These are phyloP conservation scores for Medauroidea extradentata DNA, from an alignment of 1,140 invertebrate species.

Conservation along the genomic window DNA sequence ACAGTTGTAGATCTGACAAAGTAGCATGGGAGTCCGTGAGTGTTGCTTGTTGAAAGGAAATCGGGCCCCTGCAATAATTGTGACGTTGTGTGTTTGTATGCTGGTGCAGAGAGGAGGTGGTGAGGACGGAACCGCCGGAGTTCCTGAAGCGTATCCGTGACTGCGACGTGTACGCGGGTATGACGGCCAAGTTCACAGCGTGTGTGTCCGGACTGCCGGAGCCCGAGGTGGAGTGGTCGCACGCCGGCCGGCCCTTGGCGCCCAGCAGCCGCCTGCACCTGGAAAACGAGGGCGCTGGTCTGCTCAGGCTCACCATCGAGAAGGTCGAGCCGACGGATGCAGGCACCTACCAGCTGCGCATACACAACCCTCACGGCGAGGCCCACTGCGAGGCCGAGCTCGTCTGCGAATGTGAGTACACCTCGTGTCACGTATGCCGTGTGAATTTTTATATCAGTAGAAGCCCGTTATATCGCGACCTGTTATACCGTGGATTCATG, in stretches of 20 bases:
- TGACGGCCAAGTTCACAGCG: slow-evolving; percentile 87
- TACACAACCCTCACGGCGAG: slow-evolving; percentile 78
- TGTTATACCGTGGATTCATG: no score
- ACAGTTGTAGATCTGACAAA: no score
- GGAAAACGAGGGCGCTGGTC: slow-evolving; percentile 73
- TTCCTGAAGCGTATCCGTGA: slow-evolving; percentile 88
- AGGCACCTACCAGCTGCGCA: slow-evolving; percentile 75
- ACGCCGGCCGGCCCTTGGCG: slow-evolving; percentile 71
- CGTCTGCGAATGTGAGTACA: slow-evolving; percentile 73
- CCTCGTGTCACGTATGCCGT: no score
- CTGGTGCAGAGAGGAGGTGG: slow-evolving; percentile 56
- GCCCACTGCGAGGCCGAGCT: slow-evolving; percentile 76
- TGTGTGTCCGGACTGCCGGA: slow-evolving; percentile 80
- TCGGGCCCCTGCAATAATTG: no score
- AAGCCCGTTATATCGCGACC: no score
- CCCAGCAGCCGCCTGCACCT: slow-evolving; percentile 75
- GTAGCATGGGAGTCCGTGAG: no score
- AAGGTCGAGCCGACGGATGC: slow-evolving; percentile 69
- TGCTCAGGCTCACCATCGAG: slow-evolving; percentile 70
- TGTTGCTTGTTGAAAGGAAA: no score
- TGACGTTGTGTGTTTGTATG: no score
- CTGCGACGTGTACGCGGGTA: slow-evolving; percentile 78
- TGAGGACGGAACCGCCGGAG: slow-evolving; percentile 74
- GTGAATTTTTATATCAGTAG: no score
- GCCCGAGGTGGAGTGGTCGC: slow-evolving; percentile 80